phyloP scores from a whole-genome alignment of 2,888 invertebrate species.

The Drosophila pullipes region DNA sequence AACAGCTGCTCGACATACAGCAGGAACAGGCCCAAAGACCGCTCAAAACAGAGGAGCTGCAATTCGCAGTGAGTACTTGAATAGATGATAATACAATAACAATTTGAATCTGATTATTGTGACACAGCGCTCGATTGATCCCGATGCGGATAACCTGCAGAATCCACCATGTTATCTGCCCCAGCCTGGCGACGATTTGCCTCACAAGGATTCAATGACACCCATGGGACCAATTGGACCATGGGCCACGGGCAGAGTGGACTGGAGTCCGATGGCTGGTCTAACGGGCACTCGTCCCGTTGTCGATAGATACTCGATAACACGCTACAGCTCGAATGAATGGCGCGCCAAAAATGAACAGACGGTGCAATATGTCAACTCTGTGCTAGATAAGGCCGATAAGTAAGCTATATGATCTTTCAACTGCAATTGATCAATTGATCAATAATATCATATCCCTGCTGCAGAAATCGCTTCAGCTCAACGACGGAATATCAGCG shows the following conservation, averaged over 20 bases:
- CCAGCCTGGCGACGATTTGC: constrained; percentile 86
- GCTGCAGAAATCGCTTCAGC: constrained; percentile 87
- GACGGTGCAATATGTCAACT: constrained; percentile 85
- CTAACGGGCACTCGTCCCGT: constrained; percentile 91
- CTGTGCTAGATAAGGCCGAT: constrained; percentile 87
- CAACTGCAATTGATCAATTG: neutral
- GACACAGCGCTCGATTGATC: constrained; percentile 61
- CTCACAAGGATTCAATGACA: constrained; percentile 80
- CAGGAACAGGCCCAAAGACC: constrained; percentile 55
- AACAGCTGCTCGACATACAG: constrained; percentile 59
- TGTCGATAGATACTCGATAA: constrained; percentile 91
- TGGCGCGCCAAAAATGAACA: constrained; percentile 89
- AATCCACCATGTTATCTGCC: constrained; percentile 87
- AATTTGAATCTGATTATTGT: accelerated
- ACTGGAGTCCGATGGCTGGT: constrained; percentile 90
- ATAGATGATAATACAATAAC: neutral
- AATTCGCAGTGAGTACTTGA: constrained; percentile 58
- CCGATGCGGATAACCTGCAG: constrained; percentile 75
- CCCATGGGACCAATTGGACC: constrained; percentile 87
- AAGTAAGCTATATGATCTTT: constrained; percentile 81
- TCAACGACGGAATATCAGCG: constrained; percentile 88
- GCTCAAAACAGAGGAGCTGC: constrained; percentile 46
- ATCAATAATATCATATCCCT: neutral
- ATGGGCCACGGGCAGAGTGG: constrained; percentile 90
- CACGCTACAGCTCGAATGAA: constrained; percentile 90